Percentiles rank a stretch among this genome's conserved stretches.
These are phyloP conservation scores for Orientallactaga bullata DNA, from an alignment of 2,113 vertebrate species.

Conservation along the genomic window DNA sequence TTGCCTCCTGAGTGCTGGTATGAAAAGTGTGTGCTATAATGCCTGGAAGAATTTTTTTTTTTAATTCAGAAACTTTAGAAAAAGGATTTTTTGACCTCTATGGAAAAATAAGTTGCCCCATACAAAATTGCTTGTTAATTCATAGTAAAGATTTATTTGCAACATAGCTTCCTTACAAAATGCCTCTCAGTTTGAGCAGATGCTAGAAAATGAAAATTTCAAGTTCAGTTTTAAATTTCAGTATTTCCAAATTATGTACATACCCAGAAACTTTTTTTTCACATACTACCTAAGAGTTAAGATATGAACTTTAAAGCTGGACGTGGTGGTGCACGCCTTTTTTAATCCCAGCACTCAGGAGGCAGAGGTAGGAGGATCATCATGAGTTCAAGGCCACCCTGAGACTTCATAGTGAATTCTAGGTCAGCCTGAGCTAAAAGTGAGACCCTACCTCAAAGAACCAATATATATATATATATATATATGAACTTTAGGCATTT, in stretches of 20 bases:
- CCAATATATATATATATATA: too few species aligned
- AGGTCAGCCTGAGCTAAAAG: too few species aligned
- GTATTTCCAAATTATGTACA: slow-evolving; percentile 81
- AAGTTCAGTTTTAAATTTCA: slow-evolving; percentile 75
- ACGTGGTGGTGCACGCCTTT: too few species aligned
- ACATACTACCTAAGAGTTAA: slow-evolving; percentile 81
- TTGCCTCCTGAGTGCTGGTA: too few species aligned
- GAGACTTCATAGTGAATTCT: too few species aligned
- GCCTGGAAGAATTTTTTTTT: not conserved
- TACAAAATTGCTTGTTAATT: slow-evolving; percentile 67
- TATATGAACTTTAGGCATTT: slow-evolving; percentile 72
- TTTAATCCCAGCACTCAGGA: too few species aligned
- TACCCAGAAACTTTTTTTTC: slow-evolving; percentile 79
- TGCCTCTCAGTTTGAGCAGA: slow-evolving; percentile 78
- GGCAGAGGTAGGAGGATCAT: too few species aligned
- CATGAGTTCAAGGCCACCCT: too few species aligned
- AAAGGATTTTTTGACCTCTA: slow-evolving; percentile 36
- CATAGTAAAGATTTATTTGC: slow-evolving; percentile 68
- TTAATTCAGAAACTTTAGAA: slow-evolving; percentile 7
- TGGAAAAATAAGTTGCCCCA: slow-evolving; percentile 24
- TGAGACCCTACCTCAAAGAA: too few species aligned
- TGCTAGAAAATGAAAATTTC: slow-evolving; percentile 83
- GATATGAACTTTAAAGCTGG: too few species aligned
- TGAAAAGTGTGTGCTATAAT: too few species aligned
- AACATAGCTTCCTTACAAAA: slow-evolving; percentile 71